Percentiles rank a stretch among this genome's conserved stretches.
Evolutionary conservation across 2,888 invertebrate genomes (phyloP).

Genomic region (Cosmorhoe ocellata): DNA sequence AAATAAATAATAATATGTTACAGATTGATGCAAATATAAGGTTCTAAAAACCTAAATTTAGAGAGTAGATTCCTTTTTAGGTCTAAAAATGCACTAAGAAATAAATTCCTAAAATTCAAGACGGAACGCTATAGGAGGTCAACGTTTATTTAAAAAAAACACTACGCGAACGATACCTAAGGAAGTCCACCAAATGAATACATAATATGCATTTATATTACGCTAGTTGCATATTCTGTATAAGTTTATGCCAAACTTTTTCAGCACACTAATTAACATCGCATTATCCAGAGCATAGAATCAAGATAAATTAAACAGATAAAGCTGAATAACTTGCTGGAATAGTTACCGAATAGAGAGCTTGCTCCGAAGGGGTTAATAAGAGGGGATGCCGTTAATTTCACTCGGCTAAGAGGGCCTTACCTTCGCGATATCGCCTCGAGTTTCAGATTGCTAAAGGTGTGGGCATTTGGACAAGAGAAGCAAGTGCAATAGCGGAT

Average conservation of each 20-base stretch:
- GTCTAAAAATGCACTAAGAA: too few relatives aligned
- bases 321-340: conserved; percentile 41
- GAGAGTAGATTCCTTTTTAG: too few relatives aligned
- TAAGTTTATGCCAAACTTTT: neutral
- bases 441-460: conserved; percentile 50
- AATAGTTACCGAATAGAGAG: conserved; percentile 55
- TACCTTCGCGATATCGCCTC: conserved; percentile 51
- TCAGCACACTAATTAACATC: conserved; percentile 22
- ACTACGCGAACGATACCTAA: too few relatives aligned
- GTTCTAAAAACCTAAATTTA: too few relatives aligned
- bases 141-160: too few relatives aligned
- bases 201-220: too few relatives aligned
- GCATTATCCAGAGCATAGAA: conserved; percentile 24
- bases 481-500: neutral
- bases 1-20: too few relatives aligned
- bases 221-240: too few relatives aligned
- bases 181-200: too few relatives aligned
- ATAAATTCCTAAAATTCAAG: too few relatives aligned
- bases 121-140: too few relatives aligned
- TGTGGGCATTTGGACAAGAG: neutral
- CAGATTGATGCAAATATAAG: too few relatives aligned
- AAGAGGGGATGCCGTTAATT: conserved; percentile 69
- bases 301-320: conserved; percentile 32
- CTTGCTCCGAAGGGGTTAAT: conserved; percentile 65
- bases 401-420: conserved; percentile 54